Base-by-base conservation (phyloP, 2,888 invertebrate genomes). In the Drosophila mimica region DNA sequence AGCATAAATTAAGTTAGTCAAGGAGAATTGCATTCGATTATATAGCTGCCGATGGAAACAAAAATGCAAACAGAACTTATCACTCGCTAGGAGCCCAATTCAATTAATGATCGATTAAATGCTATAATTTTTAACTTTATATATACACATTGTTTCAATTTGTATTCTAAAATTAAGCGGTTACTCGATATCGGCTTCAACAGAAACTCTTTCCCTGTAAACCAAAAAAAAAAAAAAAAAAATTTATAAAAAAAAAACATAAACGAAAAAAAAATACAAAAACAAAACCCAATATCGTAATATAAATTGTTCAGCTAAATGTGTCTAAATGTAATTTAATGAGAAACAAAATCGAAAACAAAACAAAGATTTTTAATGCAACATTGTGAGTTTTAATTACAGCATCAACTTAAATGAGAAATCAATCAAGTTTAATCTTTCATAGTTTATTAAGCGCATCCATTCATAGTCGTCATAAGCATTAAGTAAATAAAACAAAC, bases 401-500 rank as follows among this genome's bases (percentile, higher is more conserved):
- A 79, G 76, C 76, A 70, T 57, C 76, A 79, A 76, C 77, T 74
- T 82, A 72, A 76, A 62, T 40, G 51, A 68, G 61, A 72, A 80
- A 74, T 58, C 74, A 76, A 81, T 65, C 67, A 70, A 81, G 79
- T 85, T 90, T 81, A 86, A 89, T 89, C 89, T 76, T 89, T 86
- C 90, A 89, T 86, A 86, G 88, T 88, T 89, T 89, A 76, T 86
- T 86, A 86, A 89, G 85, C 80, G 90, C 85, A 85, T 85, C 90
- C 85, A 85, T 85, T 82, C 70, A 81, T 88, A 85, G 88, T 86
- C 85, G 85, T 86, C 85, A 85, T 86, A 84, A 89, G 78, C 82
- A 89, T 86, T 86, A 86, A 86, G 90, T 89, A 76, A 75, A 85
- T 82, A 68, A 70, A 74, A 46, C 40, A 52, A 71, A 75, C 64